These are phyloP conservation scores for Seira musarum DNA, from an alignment of 2,888 invertebrate genomes.

Conservation along the genomic window DNA sequence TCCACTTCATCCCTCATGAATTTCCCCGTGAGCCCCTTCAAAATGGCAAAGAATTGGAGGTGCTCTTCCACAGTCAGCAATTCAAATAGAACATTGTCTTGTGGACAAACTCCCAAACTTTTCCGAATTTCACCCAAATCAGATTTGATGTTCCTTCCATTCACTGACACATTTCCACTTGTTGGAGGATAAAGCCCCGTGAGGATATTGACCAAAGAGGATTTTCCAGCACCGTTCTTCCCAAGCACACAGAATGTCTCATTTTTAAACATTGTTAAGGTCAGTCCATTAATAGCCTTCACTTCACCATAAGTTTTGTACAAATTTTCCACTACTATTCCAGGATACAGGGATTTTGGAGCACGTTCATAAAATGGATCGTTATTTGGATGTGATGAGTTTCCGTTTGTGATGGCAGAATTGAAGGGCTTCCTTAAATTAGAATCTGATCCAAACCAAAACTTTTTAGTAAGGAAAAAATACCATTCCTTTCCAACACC, in stretches of 20 bases:
- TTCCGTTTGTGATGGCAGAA: too few species aligned
- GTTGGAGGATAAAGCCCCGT: constrained; percentile 77
- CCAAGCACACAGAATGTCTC: constrained; percentile 80
- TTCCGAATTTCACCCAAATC: constrained; percentile 80
- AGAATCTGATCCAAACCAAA: constrained; percentile 8
- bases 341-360: constrained; percentile 71
- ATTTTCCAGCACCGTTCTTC: constrained; percentile 90
- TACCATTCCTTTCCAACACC: constrained; percentile 79
- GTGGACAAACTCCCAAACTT: constrained; percentile 91
- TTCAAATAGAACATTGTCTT: constrained; percentile 88
- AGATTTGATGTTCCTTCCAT: constrained; percentile 80
- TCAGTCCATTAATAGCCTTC: constrained; percentile 80
- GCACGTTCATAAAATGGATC: constrained; percentile 71
- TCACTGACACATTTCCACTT: constrained; percentile 80
- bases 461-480: constrained; percentile 75
- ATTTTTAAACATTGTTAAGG: constrained; percentile 83
- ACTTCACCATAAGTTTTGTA: constrained; percentile 70
- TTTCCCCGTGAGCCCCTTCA: constrained; percentile 77
- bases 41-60: constrained; percentile 84
- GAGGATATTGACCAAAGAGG: constrained; percentile 82
- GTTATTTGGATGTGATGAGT: too few species aligned
- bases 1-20: constrained; percentile 75
- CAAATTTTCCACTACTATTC: constrained; percentile 71
- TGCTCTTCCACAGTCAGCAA: constrained; percentile 89
- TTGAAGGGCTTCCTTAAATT: too few species aligned